A percentile compares a stretch with the other conserved stretches of the same genome.
These are phyloP conservation scores for Leucoraja ocellata DNA, from an alignment of 2,797 vertebrate species.

Conservation along the genomic window DNA sequence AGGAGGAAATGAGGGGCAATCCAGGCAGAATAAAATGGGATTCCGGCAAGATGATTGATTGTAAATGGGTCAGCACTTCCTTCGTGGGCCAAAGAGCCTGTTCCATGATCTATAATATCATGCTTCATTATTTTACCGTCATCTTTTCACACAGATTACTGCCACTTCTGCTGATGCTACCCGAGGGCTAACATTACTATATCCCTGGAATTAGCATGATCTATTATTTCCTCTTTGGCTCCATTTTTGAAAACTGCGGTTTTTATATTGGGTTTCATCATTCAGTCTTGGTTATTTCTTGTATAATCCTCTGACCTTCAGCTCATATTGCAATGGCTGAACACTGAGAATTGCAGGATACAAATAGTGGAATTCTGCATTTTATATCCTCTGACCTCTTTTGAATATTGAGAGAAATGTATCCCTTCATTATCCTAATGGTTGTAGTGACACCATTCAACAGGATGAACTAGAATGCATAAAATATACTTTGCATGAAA, in stretches of 20 bases:
- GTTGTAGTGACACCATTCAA: too few species aligned
- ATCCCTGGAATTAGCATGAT: background rate
- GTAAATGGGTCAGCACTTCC: too few species aligned
- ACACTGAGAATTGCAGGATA: background rate
- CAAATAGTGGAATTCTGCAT: background rate
- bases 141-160: background rate
- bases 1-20: too few species aligned
- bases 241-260: background rate
- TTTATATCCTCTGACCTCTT: background rate
- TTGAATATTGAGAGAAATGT: background rate
- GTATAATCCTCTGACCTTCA: background rate
- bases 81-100: too few species aligned
- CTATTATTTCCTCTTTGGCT: background rate
- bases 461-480: background rate
- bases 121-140: too few species aligned
- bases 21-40: too few species aligned
- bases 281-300: background rate
- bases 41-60: too few species aligned
- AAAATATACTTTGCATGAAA: background rate
- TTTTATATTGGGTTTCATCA: background rate
- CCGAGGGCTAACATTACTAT: background rate
- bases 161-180: background rate
- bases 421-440: too few species aligned
- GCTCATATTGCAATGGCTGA: background rate
- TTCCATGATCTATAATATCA: too few species aligned